phyloP scores from a whole-genome alignment of 2,888 invertebrate species.

The Callimorpha dominula region DNA sequence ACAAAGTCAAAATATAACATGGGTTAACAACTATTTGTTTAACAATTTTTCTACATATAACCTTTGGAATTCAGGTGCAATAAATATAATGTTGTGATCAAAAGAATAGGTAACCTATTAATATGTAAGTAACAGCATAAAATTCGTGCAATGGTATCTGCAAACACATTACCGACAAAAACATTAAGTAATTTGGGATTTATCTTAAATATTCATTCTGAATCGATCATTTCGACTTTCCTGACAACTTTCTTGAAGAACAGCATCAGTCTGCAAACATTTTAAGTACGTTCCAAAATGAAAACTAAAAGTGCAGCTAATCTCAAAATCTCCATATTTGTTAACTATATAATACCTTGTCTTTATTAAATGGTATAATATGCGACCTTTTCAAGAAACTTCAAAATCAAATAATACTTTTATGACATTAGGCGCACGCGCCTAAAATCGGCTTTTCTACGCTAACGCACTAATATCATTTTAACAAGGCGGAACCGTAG shows the following conservation, averaged over 20 bases:
- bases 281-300: neutral
- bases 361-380: neutral
- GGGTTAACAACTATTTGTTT: no score
- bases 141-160: no score
- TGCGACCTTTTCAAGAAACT: neutral
- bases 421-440: slow-evolving; percentile 48
- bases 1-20: no score
- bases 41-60: no score
- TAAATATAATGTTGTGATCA: no score
- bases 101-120: no score
- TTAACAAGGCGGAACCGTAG: slow-evolving; percentile 79
- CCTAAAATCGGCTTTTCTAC: slow-evolving; percentile 64
- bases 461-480: slow-evolving; percentile 72
- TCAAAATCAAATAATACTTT: slow-evolving; percentile 1
- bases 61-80: no score
- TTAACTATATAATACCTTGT: neutral
- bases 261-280: neutral
- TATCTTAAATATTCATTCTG: no score
- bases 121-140: no score
- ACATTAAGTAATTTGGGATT: no score
- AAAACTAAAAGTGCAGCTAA: neutral
- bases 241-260: neutral
- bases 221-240: neutral
- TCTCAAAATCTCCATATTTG: neutral
- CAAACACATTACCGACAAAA: no score